phyloP scores from a whole-genome alignment of 2,888 invertebrate genomes.

The Mesochorus sp. region DNA sequence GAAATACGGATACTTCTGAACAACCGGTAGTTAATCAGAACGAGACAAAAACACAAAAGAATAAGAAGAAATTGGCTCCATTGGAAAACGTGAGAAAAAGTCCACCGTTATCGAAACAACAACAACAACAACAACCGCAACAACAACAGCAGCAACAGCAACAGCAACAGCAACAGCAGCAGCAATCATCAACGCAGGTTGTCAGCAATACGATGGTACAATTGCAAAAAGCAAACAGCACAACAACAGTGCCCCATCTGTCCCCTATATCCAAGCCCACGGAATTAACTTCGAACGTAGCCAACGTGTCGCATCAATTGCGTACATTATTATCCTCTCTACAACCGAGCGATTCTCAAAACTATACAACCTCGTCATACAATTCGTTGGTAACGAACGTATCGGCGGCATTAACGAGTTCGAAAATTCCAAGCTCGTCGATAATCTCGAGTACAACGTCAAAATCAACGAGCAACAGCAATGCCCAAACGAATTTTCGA shows the following conservation, averaged over 20 bases:
- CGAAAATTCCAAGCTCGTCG: conserved; percentile 78
- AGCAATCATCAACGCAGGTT: conserved; percentile 71
- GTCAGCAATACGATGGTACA: conserved; percentile 76
- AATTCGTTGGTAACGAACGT: conserved; percentile 81
- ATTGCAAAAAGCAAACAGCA: conserved; percentile 77
- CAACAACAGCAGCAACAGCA: conserved; percentile 70
- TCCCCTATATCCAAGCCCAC: conserved; percentile 89
- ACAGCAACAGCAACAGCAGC: conserved; percentile 68
- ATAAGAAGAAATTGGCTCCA: conserved; percentile 48
- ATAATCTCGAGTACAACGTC: conserved; percentile 74
- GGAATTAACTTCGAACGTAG: conserved; percentile 88
- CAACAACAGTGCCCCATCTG: conserved; percentile 86
- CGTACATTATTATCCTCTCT: conserved; percentile 87
- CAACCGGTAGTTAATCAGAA: conserved; percentile 33
- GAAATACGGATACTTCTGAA: conserved; percentile 60
- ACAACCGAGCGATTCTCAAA: conserved; percentile 82
- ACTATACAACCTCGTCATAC: conserved; percentile 82
- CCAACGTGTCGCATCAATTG: conserved; percentile 88
- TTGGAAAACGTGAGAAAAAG: conserved; percentile 62
- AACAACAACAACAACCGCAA: conserved; percentile 71
- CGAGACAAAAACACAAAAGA: conserved; percentile 39
- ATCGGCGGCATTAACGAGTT: conserved; percentile 82
- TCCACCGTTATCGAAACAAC: conserved; percentile 65
- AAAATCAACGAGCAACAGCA: conserved; percentile 64
- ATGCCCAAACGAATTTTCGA: conserved; percentile 61